A percentile compares a stretch with the other conserved stretches of the same genome.
Conservation (phyloP, 2,113 vertebrate genomes). For the Coracopsis vasa region DNA sequence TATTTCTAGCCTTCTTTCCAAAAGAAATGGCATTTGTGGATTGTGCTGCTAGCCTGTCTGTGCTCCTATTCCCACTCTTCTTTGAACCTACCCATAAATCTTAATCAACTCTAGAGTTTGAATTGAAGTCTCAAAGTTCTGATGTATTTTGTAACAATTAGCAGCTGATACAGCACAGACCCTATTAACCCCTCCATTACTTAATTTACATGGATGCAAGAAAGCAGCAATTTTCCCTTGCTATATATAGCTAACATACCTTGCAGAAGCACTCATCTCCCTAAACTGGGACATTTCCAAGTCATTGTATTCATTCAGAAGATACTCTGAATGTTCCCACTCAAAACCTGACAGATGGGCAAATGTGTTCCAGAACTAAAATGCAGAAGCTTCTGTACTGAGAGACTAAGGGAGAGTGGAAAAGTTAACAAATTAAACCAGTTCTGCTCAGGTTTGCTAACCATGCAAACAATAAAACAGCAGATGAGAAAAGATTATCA, state of each 20-base stretch:
- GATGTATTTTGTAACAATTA: background rate
- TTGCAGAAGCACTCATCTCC: background rate
- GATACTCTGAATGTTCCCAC: background rate
- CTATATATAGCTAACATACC: background rate
- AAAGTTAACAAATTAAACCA: background rate
- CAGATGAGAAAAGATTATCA: background rate
- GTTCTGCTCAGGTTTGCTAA: background rate
- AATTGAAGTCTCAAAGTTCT: background rate
- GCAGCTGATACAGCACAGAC: background rate
- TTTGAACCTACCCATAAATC: background rate
- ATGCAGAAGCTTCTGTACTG: background rate
- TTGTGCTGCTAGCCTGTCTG: background rate
- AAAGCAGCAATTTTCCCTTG: background rate
- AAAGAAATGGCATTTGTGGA: background rate
- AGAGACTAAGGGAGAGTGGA: background rate
- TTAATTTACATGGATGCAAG: accelerated
- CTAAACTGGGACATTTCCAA: background rate
- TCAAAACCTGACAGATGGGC: background rate
- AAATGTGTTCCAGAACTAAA: background rate
- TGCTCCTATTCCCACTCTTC: background rate
- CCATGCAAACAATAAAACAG: background rate
- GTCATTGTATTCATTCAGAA: background rate
- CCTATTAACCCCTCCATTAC: background rate
- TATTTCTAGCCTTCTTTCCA: background rate
- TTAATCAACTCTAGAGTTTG: background rate